phyloP scores from a whole-genome alignment of 2,113 vertebrate genomes.

The Pardalotus punctatus region DNA sequence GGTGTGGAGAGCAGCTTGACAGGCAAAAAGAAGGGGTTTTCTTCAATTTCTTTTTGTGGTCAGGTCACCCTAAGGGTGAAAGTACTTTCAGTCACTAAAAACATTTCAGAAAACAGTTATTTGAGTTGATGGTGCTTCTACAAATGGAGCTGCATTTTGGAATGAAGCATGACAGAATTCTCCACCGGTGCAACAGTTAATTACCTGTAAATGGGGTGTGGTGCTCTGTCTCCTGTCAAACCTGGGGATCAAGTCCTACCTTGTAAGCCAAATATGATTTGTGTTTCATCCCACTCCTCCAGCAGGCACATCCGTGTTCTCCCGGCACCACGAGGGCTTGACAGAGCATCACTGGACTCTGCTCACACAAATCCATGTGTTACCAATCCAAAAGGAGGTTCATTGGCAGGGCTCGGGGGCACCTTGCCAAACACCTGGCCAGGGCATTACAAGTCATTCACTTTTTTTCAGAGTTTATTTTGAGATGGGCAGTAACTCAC shows the following conservation, averaged over 20 bases:
- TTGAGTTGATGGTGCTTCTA: neutral
- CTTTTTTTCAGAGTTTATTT: neutral
- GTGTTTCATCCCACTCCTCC: neutral
- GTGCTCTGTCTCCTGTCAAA: neutral
- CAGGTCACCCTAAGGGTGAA: neutral
- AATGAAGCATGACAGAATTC: neutral
- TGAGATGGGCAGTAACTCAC: neutral
- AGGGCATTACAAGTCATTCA: neutral
- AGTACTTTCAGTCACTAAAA: neutral
- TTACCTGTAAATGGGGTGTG: neutral
- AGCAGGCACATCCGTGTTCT: neutral
- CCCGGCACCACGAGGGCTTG: neutral
- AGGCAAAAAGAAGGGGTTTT: neutral
- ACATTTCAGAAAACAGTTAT: neutral
- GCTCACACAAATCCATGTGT: rapidly evolving
- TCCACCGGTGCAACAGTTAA: neutral
- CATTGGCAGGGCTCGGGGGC: neutral
- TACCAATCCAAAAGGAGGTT: neutral
- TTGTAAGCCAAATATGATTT: rapidly evolving
- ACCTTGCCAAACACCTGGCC: neutral
- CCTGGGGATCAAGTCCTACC: neutral
- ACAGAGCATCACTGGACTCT: neutral
- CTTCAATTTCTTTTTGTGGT: neutral
- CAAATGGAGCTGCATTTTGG: neutral
- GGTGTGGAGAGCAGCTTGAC: neutral